Base-by-base conservation (phyloP, 1,140 invertebrate genomes). In the Listronotus bonariensis region DNA sequence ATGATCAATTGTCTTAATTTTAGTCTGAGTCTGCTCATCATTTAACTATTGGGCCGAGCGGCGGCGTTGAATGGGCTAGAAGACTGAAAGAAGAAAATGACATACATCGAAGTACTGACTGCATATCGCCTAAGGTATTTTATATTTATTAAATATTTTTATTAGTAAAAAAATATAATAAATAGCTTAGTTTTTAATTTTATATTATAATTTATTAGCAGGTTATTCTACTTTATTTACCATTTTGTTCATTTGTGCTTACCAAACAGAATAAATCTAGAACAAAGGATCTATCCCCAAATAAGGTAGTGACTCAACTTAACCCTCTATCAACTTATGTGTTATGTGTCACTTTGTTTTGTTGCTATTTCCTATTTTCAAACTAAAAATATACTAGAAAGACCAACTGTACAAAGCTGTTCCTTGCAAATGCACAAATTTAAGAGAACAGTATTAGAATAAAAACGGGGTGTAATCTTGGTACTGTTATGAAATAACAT, bases 1-100 rank as follows among this genome's bases (percentile, higher is more conserved):
- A n/a, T n/a, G n/a, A n/a, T n/a, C n/a, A n/a, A 41, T 41, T 12
- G 11, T 6, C 4, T 26, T 3, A 26, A 26, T 40, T 72, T 54
- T 51, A 73, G 68, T 60, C 49, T 46, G 72, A 78, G 42, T 41
- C 58, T 32, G 66, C 78, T 46, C 83, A 86, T 70, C 85, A 87
- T 74, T 66, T 87, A 12, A 87, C 85, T 0, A 85, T 87, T 46
- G 85, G 85, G 17, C 84, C 85, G 12, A 82, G 86, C 52, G 86
- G 86, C 14, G 87, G 85, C 48, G 80, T 86, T 8, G 14, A 88
- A 72, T 88, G 86, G 86, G 84, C 85, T 38, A 79, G 82, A 59
- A 81, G 81, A 12, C 77, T 88, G 72, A 83, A 79, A 41, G 40
- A 78, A 73, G 78, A 77, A 78, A 76, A 61, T 32, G 78, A 82